Evolutionary conservation across 2,797 vertebrate species (phyloP).

Genomic region (Salmo trutta): DNA sequence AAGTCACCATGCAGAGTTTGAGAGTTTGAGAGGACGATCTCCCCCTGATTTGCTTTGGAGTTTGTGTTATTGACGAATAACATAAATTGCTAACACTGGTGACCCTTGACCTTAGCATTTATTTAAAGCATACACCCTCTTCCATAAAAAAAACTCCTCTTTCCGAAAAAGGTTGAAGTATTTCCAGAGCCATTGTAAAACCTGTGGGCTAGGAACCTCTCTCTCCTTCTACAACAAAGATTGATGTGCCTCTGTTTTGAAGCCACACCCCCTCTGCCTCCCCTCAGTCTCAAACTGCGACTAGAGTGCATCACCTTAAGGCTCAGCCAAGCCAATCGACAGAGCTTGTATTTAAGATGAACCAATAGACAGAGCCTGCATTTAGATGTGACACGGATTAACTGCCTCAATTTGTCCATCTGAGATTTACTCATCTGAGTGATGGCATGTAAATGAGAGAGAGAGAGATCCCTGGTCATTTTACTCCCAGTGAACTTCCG

Average conservation of each 20-base stretch:
- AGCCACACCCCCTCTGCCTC: constrained; percentile 25
- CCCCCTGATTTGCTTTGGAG: too few species aligned
- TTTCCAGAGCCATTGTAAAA: constrained; percentile 49
- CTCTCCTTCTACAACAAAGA: constrained; percentile 42
- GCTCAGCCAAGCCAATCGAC: not conserved
- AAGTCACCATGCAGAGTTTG: too few species aligned
- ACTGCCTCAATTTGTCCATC: constrained; percentile 57
- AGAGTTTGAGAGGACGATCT: too few species aligned
- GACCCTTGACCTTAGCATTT: not conserved
- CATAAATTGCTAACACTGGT: too few species aligned
- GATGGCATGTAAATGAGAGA: not conserved
- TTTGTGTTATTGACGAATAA: too few species aligned
- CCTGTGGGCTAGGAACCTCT: constrained; percentile 48
- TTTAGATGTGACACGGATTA: constrained; percentile 66
- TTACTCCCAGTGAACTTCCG: constrained; percentile 6
- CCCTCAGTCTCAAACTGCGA: constrained; percentile 35
- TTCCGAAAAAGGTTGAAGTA: constrained; percentile 35
- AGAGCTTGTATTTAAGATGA: constrained; percentile 6
- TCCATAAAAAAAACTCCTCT: not conserved
- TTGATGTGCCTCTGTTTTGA: constrained; percentile 55
- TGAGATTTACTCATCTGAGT: constrained; percentile 32
- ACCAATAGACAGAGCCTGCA: constrained; percentile 40
- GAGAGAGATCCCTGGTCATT: not conserved
- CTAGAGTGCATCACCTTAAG: constrained; percentile 5
- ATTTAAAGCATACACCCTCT: not conserved